Evolutionary conservation across 1,140 invertebrate species (phyloP).

Genomic region (Cydia fagiglandana): DNA sequence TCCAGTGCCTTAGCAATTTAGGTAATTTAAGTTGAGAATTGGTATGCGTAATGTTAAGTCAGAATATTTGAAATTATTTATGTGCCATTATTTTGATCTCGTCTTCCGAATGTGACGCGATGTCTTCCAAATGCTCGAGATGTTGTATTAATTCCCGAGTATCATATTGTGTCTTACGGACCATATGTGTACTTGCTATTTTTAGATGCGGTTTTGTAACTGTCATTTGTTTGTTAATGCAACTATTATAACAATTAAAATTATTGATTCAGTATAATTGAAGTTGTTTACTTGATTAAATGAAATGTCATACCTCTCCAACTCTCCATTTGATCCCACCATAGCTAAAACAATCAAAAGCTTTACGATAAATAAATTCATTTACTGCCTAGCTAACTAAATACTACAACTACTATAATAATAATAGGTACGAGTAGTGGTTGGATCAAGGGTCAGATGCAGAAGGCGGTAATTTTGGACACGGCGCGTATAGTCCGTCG

Average conservation of each 20-base stretch:
- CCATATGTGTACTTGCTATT: constrained; percentile 25
- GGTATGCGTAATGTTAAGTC: constrained; percentile 18
- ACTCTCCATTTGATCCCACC: neutral
- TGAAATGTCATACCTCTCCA: neutral
- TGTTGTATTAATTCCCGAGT: neutral
- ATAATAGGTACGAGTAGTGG: too few relatives aligned
- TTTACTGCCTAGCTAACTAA: too few relatives aligned
- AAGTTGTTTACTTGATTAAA: neutral
- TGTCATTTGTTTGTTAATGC: neutral
- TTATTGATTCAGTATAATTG: constrained; percentile 3
- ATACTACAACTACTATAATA: too few relatives aligned
- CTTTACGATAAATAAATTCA: too few relatives aligned
- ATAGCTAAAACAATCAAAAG: too few relatives aligned
- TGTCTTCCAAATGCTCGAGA: constrained; percentile 15
- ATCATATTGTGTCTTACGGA: neutral
- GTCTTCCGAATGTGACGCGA: constrained; percentile 18
- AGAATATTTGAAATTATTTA: constrained; percentile 29
- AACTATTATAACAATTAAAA: constrained; percentile 7
- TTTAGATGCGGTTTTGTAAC: constrained; percentile 17
- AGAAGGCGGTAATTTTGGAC: too few relatives aligned
- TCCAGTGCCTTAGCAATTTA: constrained; percentile 30
- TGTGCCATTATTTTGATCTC: constrained; percentile 31
- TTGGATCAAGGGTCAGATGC: too few relatives aligned
- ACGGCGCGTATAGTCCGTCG: too few relatives aligned
- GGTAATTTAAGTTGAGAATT: neutral